Percentiles rank a stretch among this genome's conserved stretches.
phyloP scores from a whole-genome alignment of 1,140 invertebrate genomes.

The Paralvinella palmiformis region DNA sequence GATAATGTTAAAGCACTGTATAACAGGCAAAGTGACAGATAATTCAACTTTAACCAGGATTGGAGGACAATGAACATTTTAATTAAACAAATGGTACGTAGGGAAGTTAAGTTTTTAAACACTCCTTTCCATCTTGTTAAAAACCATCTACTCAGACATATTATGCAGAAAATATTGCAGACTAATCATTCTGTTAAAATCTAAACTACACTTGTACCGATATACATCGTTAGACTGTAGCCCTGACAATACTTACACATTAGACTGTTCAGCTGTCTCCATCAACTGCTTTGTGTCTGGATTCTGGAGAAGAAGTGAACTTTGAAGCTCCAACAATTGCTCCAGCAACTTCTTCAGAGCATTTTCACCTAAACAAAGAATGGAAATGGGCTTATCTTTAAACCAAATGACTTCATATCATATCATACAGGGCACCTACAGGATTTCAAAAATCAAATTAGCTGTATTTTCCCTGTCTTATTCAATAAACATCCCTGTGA shows the following conservation, averaged over 20 bases:
- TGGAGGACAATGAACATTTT: no score
- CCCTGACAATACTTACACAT: constrained; percentile 21
- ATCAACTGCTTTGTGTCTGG: constrained; percentile 58
- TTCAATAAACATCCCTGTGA: no score
- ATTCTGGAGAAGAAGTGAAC: constrained; percentile 58
- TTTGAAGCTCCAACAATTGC: constrained; percentile 60
- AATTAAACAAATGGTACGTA: no score
- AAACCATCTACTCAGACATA: neutral
- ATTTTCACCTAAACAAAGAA: constrained; percentile 34
- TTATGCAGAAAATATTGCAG: neutral
- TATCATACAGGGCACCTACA: no score
- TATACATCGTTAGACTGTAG: constrained; percentile 24
- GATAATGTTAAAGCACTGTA: no score
- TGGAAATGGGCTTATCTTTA: neutral
- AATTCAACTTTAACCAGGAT: no score
- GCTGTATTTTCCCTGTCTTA: no score
- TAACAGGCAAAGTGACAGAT: no score
- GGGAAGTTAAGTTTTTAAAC: no score
- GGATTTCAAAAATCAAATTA: no score
- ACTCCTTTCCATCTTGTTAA: neutral
- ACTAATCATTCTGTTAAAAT: constrained; percentile 37
- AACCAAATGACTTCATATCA: constrained; percentile 2
- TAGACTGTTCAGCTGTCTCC: no score
- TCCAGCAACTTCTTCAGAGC: constrained; percentile 59
- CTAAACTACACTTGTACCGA: constrained; percentile 51